Conservation (phyloP, 2,888 invertebrate species). For the Cataglyphis rosenhaueri region DNA sequence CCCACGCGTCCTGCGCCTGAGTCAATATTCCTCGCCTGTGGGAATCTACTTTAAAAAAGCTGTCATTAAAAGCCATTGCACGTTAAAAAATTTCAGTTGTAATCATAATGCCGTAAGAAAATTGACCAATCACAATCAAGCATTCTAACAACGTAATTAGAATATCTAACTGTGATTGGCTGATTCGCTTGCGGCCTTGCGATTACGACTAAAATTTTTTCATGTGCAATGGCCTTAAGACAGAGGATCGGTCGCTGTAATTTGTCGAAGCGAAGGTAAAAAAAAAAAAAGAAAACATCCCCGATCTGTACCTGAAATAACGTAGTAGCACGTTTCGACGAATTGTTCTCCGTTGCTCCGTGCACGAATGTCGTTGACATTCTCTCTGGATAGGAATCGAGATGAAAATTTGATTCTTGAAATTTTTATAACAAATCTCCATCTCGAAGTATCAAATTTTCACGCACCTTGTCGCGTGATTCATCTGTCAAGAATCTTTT, state of each 20-base stretch:
- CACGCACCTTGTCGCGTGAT: background rate
- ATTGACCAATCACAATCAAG: too few species aligned
- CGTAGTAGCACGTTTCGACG: background rate
- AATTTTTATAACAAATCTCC: background rate
- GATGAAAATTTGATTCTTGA: background rate
- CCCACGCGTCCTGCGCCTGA: too few species aligned
- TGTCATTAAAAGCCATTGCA: too few species aligned
- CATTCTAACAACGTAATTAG: too few species aligned
- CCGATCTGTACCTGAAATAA: background rate
- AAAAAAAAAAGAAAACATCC: too few species aligned
- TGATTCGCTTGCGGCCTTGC: too few species aligned
- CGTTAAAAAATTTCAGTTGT: too few species aligned
- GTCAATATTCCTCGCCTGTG: background rate
- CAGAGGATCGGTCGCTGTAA: background rate
- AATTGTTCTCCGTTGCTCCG: background rate
- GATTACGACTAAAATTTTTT: too few species aligned
- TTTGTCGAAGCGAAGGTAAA: background rate
- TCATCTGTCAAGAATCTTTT: background rate
- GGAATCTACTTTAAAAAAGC: background rate
- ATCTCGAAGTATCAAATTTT: background rate
- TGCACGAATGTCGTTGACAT: background rate
- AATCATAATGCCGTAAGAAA: too few species aligned
- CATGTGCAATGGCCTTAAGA: too few species aligned
- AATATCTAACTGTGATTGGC: too few species aligned
- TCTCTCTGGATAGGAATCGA: background rate